Conservation (phyloP, 2,797 vertebrate genomes). For the Chrysocyon brachyurus region DNA sequence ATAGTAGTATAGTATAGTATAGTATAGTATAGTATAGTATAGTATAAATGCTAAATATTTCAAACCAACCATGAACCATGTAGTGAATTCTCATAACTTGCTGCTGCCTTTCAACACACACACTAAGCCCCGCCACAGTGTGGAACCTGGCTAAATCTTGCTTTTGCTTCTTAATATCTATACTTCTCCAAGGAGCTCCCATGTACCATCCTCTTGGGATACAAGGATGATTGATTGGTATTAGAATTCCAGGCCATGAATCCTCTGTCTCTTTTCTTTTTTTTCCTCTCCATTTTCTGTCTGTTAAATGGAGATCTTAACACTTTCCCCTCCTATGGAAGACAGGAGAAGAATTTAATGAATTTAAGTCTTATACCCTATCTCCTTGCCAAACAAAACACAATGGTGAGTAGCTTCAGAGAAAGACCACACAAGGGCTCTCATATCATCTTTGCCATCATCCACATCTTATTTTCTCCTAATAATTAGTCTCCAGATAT, state of each 20-base stretch:
- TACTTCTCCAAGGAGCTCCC: background rate
- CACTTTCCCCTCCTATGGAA: background rate
- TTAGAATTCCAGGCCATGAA: background rate
- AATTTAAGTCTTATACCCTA: conserved; percentile 3
- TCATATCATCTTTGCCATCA: background rate
- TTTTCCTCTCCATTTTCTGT: background rate
- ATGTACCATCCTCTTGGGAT: background rate
- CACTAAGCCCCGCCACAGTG: background rate
- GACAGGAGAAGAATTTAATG: conserved; percentile 43
- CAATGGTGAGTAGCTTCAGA: background rate
- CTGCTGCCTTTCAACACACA: background rate
- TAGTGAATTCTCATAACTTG: background rate
- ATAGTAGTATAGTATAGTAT: too few species aligned
- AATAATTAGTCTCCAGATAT: conserved; percentile 47
- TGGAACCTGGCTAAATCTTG: background rate
- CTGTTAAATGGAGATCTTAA: background rate
- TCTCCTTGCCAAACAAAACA: conserved; percentile 28
- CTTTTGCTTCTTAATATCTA: background rate
- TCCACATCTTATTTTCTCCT: background rate
- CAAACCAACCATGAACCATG: background rate
- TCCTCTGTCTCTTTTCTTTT: background rate
- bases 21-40: background rate
- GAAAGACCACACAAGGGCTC: background rate
- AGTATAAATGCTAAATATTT: background rate
- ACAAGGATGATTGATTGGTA: background rate